Evolutionary conservation across 1,140 invertebrate genomes (phyloP).

Genomic region (Stenopsyche tienmushanensis): DNA sequence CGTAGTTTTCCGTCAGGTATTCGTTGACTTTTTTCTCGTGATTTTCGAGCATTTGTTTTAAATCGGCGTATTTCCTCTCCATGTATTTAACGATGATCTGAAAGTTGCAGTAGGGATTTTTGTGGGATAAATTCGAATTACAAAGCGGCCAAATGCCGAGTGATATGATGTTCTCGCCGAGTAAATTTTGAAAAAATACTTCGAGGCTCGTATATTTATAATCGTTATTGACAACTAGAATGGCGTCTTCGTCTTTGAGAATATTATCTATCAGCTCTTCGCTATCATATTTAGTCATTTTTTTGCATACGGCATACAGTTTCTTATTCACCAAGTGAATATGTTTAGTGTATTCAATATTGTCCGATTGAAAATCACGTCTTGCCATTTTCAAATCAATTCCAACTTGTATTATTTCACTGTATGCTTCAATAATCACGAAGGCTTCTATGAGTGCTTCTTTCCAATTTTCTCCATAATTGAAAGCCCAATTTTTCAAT

Average conservation of each 20-base stretch:
- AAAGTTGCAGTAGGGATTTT: too few relatives aligned
- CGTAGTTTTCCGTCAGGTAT: too few relatives aligned
- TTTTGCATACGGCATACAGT: constrained; percentile 28
- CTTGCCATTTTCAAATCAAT: too few relatives aligned
- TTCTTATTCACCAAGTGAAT: constrained; percentile 33
- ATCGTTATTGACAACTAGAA: constrained; percentile 9
- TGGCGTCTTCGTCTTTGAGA: neutral
- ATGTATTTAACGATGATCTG: too few relatives aligned
- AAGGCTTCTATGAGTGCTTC: constrained; percentile 35
- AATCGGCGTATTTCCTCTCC: too few relatives aligned
- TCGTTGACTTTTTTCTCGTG: too few relatives aligned
- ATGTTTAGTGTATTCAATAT: constrained; percentile 18
- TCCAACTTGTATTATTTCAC: neutral
- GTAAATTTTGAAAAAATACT: too few relatives aligned
- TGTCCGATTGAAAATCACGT: constrained; percentile 26
- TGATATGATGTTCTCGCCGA: too few relatives aligned
- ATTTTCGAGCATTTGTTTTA: too few relatives aligned
- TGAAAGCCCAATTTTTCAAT: constrained; percentile 30
- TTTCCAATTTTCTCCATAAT: constrained; percentile 11
- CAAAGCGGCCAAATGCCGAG: too few relatives aligned
- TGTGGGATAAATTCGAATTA: too few relatives aligned
- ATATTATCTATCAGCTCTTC: constrained; percentile 10
- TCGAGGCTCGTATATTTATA: too few relatives aligned
- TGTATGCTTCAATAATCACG: constrained; percentile 17
- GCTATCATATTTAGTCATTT: constrained; percentile 3